phyloP scores from a whole-genome alignment of 2,888 invertebrate genomes.

The Epistrophe grossulariae region DNA sequence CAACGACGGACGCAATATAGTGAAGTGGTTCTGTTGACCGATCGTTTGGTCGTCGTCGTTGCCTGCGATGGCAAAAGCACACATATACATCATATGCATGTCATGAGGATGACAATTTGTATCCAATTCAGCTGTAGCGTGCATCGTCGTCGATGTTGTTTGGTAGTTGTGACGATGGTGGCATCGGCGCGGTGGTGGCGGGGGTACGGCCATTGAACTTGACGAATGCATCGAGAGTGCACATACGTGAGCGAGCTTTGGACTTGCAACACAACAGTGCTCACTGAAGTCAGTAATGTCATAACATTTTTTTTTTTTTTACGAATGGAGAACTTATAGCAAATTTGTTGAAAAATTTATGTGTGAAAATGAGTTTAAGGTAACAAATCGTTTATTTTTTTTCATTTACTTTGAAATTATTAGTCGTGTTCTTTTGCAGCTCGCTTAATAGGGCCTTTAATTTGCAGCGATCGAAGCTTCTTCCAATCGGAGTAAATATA shows the following conservation, averaged over 20 bases:
- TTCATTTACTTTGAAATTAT: too few relatives aligned
- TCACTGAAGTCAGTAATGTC: conserved; percentile 5
- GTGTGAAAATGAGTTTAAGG: too few relatives aligned
- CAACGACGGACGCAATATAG: conserved; percentile 12
- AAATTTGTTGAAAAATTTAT: too few relatives aligned
- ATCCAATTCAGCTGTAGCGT: conserved; percentile 21
- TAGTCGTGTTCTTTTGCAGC: too few relatives aligned
- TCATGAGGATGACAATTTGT: conserved; percentile 24
- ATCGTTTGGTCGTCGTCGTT: conserved; percentile 40
- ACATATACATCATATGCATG: conserved; percentile 29
- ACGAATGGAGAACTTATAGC: background rate
- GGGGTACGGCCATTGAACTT: conserved; percentile 58
- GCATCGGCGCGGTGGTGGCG: background rate
- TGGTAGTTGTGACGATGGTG: background rate
- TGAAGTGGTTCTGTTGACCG: conserved; percentile 50
- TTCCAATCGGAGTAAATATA: too few relatives aligned
- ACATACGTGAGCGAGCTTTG: conserved; percentile 27
- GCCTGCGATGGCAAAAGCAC: conserved; percentile 22
- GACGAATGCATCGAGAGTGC: conserved; percentile 38
- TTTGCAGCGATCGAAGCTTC: too few relatives aligned
- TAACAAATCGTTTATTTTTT: too few relatives aligned
- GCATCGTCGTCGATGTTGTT: background rate
- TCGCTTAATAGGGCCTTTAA: too few relatives aligned
- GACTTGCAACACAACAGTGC: conserved; percentile 18
- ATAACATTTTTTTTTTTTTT: background rate